Conservation (phyloP, 53 echinoderm and acorn worm species). For the Echinarachnius parma region DNA sequence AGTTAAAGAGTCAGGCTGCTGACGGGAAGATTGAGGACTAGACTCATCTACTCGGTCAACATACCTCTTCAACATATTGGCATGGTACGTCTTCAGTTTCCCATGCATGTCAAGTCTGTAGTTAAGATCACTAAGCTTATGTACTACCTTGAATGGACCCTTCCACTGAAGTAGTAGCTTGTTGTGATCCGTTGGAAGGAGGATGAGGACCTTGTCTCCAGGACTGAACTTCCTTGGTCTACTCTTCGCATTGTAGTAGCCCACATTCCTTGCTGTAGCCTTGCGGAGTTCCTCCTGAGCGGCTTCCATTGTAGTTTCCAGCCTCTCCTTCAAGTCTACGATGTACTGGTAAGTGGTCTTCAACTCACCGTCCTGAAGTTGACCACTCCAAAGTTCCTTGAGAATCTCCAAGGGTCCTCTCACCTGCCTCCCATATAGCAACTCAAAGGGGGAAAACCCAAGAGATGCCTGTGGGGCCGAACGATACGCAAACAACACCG, state of each 20-base stretch:
- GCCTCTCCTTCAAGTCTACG: constrained; percentile 50
- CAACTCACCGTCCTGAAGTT: constrained; percentile 30
- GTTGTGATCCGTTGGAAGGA: constrained; percentile 51
- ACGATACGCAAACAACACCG: constrained; percentile 65
- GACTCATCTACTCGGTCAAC: constrained; percentile 13
- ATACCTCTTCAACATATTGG: constrained; percentile 59
- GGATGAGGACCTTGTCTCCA: constrained; percentile 51
- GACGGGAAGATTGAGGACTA: background rate
- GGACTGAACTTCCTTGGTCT: constrained; percentile 50
- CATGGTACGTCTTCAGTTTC: constrained; percentile 52
- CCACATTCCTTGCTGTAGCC: constrained; percentile 31
- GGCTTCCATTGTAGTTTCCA: constrained; percentile 45
- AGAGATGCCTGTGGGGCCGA: constrained; percentile 57
- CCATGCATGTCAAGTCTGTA: constrained; percentile 44
- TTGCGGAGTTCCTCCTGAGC: constrained; percentile 52
- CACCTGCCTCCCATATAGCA: constrained; percentile 59
- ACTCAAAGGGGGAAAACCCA: constrained; percentile 66
- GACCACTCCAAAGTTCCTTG: constrained; percentile 56
- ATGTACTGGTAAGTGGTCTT: constrained; percentile 64
- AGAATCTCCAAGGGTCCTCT: constrained; percentile 62
- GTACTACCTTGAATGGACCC: constrained; percentile 35
- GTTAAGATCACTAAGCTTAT: constrained; percentile 43
- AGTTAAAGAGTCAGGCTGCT: background rate
- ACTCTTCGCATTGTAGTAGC: constrained; percentile 48
- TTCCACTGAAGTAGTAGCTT: constrained; percentile 62